These are phyloP conservation scores for Tortricodes alternella DNA, from an alignment of 2,888 invertebrate species.

Conservation along the genomic window DNA sequence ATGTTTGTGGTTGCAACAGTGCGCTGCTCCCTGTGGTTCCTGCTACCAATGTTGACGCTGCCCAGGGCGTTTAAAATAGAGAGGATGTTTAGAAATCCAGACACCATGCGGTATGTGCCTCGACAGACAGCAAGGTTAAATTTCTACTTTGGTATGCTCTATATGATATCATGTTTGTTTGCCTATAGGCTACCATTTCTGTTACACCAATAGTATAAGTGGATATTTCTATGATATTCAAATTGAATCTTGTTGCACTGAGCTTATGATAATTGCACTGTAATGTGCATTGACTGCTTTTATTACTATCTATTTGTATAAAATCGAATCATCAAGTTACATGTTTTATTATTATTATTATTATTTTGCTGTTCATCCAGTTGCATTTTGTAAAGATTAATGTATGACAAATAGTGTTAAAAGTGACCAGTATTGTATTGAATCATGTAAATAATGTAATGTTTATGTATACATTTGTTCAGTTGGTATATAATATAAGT, in stretches of 20 bases:
- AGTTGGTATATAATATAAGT: conserved; percentile 7
- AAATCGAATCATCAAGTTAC: neutral
- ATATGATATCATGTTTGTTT: conserved; percentile 91
- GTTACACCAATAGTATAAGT: conserved; percentile 47
- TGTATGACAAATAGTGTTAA: conserved; percentile 1
- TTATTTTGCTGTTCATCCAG: neutral
- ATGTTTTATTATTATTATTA: no score
- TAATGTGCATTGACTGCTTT: conserved; percentile 32
- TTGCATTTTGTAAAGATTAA: no score
- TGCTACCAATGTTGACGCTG: conserved; percentile 93
- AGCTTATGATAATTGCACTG: conserved; percentile 34
- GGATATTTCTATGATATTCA: conserved; percentile 20
- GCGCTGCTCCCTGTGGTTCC: conserved; percentile 93
- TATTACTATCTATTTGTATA: conserved; percentile 10
- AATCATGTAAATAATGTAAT: conserved; percentile 11
- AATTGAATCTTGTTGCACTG: conserved; percentile 38
- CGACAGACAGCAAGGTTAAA: conserved; percentile 95
- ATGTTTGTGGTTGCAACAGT: conserved; percentile 93
- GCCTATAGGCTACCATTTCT: conserved; percentile 85
- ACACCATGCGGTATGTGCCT: conserved; percentile 91
- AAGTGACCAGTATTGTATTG: conserved; percentile 15
- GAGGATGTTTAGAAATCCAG: conserved; percentile 91
- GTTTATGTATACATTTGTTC: conserved; percentile 8
- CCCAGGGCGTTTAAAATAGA: conserved; percentile 95
- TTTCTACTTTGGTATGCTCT: conserved; percentile 94